Conservation (phyloP, 1,140 invertebrate species). For the Bombus affinis region DNA sequence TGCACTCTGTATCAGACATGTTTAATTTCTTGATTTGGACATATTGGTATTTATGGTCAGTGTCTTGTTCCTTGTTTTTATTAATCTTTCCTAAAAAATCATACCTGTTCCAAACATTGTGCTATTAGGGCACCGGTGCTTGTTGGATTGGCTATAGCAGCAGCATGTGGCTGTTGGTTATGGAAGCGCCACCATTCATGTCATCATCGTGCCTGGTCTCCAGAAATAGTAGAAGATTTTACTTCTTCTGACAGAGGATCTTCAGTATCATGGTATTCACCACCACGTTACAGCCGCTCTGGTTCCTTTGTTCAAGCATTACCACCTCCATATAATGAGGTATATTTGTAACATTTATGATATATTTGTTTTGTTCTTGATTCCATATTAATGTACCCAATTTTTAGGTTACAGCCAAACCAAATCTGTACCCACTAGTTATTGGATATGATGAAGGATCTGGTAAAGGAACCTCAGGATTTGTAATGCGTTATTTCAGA, state of each 20-base stretch:
- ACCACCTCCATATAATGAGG: slow-evolving; percentile 91
- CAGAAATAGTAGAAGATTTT: slow-evolving; percentile 75
- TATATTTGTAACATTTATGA: slow-evolving; percentile 67
- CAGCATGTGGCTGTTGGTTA: slow-evolving; percentile 87
- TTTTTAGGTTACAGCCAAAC: slow-evolving; percentile 90
- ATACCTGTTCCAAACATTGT: not conserved
- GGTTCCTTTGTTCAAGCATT: slow-evolving; percentile 90
- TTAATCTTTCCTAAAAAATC: not conserved
- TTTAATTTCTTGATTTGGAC: slow-evolving; percentile 80
- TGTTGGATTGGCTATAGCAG: slow-evolving; percentile 83
- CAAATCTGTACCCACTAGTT: slow-evolving; percentile 91
- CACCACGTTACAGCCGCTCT: slow-evolving; percentile 90
- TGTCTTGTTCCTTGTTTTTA: not conserved
- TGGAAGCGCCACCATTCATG: slow-evolving; percentile 83
- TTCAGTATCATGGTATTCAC: slow-evolving; percentile 89
- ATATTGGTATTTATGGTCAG: slow-evolving; percentile 81
- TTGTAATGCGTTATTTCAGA: slow-evolving; percentile 92
- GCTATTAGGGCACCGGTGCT: slow-evolving; percentile 84
- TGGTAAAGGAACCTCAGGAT: slow-evolving; percentile 88
- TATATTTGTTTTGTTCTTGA: not conserved
- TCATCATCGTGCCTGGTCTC: slow-evolving; percentile 12
- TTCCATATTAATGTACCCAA: not conserved
- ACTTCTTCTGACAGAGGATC: slow-evolving; percentile 87
- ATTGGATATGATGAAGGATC: slow-evolving; percentile 89
- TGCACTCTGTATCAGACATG: slow-evolving; percentile 80